These are phyloP conservation scores for Callocephalon fimbriatum DNA, from an alignment of 2,113 vertebrate species.

Conservation along the genomic window DNA sequence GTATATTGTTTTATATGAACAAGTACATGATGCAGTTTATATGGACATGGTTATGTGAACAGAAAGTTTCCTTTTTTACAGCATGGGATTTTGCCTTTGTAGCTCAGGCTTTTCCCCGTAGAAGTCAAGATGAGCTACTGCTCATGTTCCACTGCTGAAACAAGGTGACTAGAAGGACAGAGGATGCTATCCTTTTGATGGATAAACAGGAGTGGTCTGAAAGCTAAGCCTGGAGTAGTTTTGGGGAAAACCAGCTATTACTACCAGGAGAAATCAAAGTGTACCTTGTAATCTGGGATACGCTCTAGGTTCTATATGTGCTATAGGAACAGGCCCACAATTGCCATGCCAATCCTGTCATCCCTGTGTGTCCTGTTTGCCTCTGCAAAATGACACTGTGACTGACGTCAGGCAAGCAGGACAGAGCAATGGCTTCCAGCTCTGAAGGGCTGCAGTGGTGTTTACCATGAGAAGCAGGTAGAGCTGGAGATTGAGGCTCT, in stretches of 20 bases:
- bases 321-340: background rate
- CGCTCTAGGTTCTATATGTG: background rate
- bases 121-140: background rate
- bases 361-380: background rate
- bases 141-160: background rate
- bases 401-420: background rate
- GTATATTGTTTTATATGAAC: background rate
- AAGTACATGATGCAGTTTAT: background rate
- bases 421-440: background rate
- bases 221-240: background rate
- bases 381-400: background rate
- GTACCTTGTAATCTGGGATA: background rate
- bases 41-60: background rate
- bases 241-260: background rate
- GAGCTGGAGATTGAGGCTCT: no score
- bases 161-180: background rate
- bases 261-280: background rate
- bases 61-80: background rate
- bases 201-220: background rate
- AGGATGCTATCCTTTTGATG: background rate
- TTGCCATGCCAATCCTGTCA: background rate
- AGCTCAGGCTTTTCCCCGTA: background rate
- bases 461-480: no score
- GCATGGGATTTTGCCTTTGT: background rate
- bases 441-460: background rate